These are phyloP conservation scores for Empidonax alnorum DNA, from an alignment of 2,113 vertebrate species.

Conservation along the genomic window DNA sequence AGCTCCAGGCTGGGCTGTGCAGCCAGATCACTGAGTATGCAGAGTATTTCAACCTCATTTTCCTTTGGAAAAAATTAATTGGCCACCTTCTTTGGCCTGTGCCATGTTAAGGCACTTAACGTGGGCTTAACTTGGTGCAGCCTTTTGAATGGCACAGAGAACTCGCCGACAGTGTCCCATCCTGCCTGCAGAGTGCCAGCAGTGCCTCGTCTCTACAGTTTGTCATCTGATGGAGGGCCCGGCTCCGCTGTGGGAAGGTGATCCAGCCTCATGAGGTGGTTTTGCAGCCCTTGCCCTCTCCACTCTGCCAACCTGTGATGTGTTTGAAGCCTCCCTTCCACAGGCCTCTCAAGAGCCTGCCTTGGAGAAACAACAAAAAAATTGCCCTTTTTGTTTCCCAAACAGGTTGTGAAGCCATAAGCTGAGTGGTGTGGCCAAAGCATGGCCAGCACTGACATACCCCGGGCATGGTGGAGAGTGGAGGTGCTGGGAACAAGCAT, in stretches of 20 bases:
- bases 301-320: not conserved
- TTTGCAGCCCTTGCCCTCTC: not conserved
- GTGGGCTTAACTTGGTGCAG: not conserved
- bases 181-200: not conserved
- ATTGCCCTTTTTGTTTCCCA: not conserved
- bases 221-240: not conserved
- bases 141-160: rapidly evolving
- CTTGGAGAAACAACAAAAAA: not conserved
- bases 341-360: not conserved
- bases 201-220: not conserved
- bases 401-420: not conserved
- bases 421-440: not conserved
- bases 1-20: not conserved
- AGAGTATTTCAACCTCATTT: not conserved
- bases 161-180: no score
- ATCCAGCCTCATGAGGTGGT: not conserved
- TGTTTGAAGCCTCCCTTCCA: not conserved
- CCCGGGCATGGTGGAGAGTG: rapidly evolving
- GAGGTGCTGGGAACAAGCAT: not conserved
- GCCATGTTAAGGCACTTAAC: not conserved
- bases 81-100: not conserved
- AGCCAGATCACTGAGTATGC: rapidly evolving
- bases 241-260: not conserved
- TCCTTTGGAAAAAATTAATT: not conserved
- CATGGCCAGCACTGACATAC: not conserved